Evolutionary conservation across 1,140 invertebrate genomes (phyloP).

Genomic region (Acyrthosiphon pisum): DNA sequence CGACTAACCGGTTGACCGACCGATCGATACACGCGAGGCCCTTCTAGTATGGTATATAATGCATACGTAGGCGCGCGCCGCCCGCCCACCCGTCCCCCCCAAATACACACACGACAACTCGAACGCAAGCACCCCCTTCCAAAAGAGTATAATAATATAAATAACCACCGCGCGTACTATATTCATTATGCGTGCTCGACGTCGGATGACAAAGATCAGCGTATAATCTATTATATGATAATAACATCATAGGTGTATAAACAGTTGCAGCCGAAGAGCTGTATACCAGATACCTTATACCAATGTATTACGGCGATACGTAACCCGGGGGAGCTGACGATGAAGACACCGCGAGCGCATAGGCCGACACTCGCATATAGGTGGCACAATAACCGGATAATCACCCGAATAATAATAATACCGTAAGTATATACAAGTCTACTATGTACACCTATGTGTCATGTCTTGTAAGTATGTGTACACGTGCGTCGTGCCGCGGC

Average conservation of each 20-base stretch:
- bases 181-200: neutral
- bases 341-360: neutral
- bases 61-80: constrained; percentile 23
- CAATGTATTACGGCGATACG: too few species aligned
- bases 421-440: neutral
- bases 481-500: neutral
- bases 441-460: neutral
- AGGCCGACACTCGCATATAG: neutral
- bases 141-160: neutral
- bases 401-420: constrained; percentile 23
- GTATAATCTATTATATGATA: neutral
- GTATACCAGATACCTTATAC: neutral
- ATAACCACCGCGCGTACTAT: neutral
- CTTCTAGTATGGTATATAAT: neutral
- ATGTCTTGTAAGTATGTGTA: neutral
- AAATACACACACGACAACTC: neutral
- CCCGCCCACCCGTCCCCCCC: neutral
- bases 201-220: neutral
- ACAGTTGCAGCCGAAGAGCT: neutral
- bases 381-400: constrained; percentile 52
- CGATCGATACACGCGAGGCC: constrained; percentile 26
- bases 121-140: neutral
- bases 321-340: neutral
- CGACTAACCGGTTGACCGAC: constrained; percentile 51
- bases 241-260: neutral